Percentiles rank a stretch among this genome's conserved stretches.
Conservation (phyloP, 2,113 vertebrate species). For the Platanista minor region DNA sequence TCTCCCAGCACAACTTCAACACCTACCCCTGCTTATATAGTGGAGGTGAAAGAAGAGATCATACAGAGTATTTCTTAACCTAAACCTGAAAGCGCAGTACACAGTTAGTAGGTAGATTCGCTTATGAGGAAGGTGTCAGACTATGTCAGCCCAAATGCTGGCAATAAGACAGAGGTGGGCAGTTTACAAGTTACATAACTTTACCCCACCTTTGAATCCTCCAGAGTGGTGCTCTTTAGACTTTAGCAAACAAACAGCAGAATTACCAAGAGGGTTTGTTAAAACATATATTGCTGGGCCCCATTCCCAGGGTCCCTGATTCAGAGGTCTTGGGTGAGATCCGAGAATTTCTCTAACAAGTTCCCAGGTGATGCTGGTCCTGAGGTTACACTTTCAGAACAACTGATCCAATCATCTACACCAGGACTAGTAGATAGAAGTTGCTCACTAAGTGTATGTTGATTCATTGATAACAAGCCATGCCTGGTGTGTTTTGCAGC, state of each 20-base stretch:
- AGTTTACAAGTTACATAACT: not conserved
- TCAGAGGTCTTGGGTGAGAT: not conserved
- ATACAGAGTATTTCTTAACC: not conserved
- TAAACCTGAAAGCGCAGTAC: not conserved
- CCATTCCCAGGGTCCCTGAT: not conserved
- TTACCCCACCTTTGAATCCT: not conserved
- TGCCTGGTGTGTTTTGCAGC: not conserved
- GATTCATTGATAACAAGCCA: not conserved
- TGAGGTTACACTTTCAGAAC: not conserved
- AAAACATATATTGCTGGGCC: not conserved
- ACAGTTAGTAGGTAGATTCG: not conserved
- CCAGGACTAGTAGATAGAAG: not conserved
- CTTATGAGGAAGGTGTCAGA: not conserved
- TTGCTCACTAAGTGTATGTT: not conserved
- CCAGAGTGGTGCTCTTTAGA: not conserved
- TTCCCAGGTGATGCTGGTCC: not conserved
- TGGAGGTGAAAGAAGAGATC: not conserved
- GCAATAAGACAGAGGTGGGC: not conserved
- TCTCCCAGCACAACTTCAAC: not conserved
- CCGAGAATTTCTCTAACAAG: not conserved
- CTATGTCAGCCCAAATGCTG: not conserved
- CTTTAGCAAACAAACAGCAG: not conserved
- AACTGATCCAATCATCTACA: not conserved
- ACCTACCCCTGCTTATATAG: not conserved
- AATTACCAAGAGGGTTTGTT: not conserved